Evolutionary conservation across 1,140 invertebrate genomes (phyloP).

Genomic region (Acyrthosiphon pisum): DNA sequence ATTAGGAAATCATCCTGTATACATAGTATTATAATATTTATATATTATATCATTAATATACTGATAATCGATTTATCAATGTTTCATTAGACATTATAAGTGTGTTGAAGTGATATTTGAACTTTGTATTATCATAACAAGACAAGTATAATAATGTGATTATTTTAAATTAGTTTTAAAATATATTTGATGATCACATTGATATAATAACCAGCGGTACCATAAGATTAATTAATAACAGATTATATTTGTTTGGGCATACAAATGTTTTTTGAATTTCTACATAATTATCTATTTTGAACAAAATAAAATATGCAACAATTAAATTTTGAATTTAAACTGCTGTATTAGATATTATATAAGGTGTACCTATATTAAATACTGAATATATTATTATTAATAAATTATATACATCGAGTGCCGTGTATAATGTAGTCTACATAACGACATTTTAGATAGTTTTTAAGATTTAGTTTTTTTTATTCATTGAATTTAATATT

Average conservation of each 20-base stretch:
- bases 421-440: neutral
- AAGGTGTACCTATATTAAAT: neutral
- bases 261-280: too few relatives aligned
- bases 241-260: too few relatives aligned
- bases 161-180: neutral
- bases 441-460: neutral
- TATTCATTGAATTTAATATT: neutral
- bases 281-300: too few relatives aligned
- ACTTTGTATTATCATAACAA: neutral
- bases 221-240: neutral
- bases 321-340: too few relatives aligned
- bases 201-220: too few relatives aligned
- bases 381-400: neutral
- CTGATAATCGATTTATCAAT: neutral
- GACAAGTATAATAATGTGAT: neutral
- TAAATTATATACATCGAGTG: neutral
- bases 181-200: neutral
- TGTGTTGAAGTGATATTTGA: neutral
- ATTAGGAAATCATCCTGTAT: neutral
- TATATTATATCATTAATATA: neutral
- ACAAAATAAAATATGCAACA: too few relatives aligned
- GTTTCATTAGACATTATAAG: neutral
- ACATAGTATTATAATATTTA: too few relatives aligned
- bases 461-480: neutral
- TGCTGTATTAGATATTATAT: too few relatives aligned